Evolutionary conservation across 1,140 invertebrate genomes (phyloP), one percentile per base, ranked within the genome.

Genomic region (Dufourea novaeangliae): DNA sequence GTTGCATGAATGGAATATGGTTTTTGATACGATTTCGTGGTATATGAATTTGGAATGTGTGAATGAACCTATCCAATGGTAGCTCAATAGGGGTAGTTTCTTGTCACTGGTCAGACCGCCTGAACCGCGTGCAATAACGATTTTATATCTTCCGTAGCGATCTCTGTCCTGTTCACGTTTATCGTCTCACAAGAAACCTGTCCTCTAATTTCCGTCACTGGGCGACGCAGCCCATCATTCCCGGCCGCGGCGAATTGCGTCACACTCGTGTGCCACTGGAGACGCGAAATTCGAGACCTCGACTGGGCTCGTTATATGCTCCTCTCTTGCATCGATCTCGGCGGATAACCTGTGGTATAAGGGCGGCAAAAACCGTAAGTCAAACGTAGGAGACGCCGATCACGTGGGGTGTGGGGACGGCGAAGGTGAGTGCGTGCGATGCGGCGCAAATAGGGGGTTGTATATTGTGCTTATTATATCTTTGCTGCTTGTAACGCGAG

Each of bases 371-470:
- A 72, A 66, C 4, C 46, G 74, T 76, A 71, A 79, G 73, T 84
- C 69, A 81, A 78, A 82, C 74, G 83, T 81, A 76, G 84, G 62
- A 20, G 25, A 41, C 59, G 72, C n/a, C 52, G 77, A 37, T 62
- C 17, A 20, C 61, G 56, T 5, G 27, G 17, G 57, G 0, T 5
- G 8, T 8, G 25, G 39, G 22, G 52, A 2, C 6, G 52, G 29
- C 0, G 22, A 29, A 32, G 62, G 4, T 32, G 12, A 46, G 44
- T 59, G 34, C 67, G 69, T 66, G 41, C 39, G 59, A 10, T 22
- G 32, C n/a, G 52, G 3, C n/a, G 27, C 22, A n/a, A 50, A 37
- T 14, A 29, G 20, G 3, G 14, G n/a, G 10, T 50, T 20, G 27
- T 12, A 20, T 22, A 27, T 27, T 7, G 8, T 2, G 29, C 41